These are phyloP conservation scores for Hipposideros armiger DNA, from an alignment of 2,113 vertebrate genomes.

Conservation along the genomic window DNA sequence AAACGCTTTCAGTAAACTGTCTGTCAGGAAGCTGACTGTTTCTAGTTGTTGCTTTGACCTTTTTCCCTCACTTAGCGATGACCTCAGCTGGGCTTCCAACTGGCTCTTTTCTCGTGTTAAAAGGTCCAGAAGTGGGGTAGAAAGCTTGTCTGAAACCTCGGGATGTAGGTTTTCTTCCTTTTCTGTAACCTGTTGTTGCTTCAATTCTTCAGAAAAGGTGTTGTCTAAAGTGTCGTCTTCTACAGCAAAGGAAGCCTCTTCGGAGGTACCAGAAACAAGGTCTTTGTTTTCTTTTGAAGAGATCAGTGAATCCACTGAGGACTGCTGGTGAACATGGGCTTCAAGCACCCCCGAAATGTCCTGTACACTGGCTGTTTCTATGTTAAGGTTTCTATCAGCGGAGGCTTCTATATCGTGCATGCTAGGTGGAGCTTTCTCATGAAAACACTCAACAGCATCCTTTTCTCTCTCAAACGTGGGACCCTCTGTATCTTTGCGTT, in stretches of 20 bases:
- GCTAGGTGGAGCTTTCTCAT: conserved; percentile 78
- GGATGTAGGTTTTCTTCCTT: conserved; percentile 81
- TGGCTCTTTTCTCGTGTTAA: conserved; percentile 89
- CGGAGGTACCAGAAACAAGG: conserved; percentile 70
- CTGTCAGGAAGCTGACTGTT: conserved; percentile 89
- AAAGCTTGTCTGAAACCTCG: conserved; percentile 79
- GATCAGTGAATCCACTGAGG: conserved; percentile 80
- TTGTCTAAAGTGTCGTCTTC: conserved; percentile 80
- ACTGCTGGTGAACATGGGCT: conserved; percentile 70
- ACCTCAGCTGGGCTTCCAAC: conserved; percentile 85
- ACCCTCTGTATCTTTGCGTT: conserved; percentile 76
- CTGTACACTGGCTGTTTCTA: conserved; percentile 60
- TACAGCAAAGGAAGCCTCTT: conserved; percentile 64
- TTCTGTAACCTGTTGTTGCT: conserved; percentile 83
- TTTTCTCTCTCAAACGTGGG: conserved; percentile 74
- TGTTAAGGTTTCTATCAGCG: conserved; percentile 70
- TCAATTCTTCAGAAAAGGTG: conserved; percentile 84
- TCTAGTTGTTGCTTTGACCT: conserved; percentile 83
- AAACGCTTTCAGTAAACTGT: conserved; percentile 92
- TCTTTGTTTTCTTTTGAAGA: conserved; percentile 73
- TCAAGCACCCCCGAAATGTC: conserved; percentile 61
- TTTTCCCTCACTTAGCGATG: conserved; percentile 80
- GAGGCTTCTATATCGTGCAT: conserved; percentile 72
- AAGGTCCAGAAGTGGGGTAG: conserved; percentile 89
- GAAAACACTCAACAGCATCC: conserved; percentile 72